A percentile compares a stretch with the other conserved stretches of the same genome.
Evolutionary conservation across 2,113 vertebrate species (phyloP).

Genomic region (Stictonetta naevosa): DNA sequence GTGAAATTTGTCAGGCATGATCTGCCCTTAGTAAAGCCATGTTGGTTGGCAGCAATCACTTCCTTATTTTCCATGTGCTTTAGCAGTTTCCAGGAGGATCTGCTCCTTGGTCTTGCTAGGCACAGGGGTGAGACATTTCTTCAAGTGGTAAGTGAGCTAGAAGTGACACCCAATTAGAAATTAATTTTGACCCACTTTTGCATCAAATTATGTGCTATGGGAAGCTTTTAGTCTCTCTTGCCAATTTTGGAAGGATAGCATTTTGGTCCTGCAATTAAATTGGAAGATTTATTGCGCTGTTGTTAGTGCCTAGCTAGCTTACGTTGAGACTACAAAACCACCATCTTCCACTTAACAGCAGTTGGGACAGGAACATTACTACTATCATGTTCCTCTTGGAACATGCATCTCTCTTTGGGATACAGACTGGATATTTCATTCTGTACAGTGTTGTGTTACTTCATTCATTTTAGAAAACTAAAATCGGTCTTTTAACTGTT

Average conservation of each 20-base stretch:
- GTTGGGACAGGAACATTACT: rapidly evolving
- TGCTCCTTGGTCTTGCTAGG: too few species aligned
- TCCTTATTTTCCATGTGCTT: too few species aligned
- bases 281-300: not conserved
- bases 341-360: not conserved
- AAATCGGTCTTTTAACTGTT: not conserved
- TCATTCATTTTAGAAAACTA: not conserved
- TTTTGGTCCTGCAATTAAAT: not conserved
- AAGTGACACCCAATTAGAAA: not conserved
- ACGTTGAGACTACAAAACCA: not conserved
- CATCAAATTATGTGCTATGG: not conserved
- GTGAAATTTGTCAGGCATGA: too few species aligned
- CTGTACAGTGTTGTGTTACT: not conserved
- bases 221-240: not conserved
- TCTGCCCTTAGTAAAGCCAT: too few species aligned
- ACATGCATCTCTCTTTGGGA: not conserved
- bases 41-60: too few species aligned
- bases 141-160: not conserved
- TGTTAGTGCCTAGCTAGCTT: not conserved
- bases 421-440: not conserved
- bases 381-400: not conserved
- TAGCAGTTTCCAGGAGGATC: too few species aligned
- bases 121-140: not conserved
- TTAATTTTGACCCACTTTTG: not conserved
- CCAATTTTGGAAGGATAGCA: not conserved